Conservation (phyloP, 2,888 invertebrate genomes). For the Sphaerophoria rueppellii region DNA sequence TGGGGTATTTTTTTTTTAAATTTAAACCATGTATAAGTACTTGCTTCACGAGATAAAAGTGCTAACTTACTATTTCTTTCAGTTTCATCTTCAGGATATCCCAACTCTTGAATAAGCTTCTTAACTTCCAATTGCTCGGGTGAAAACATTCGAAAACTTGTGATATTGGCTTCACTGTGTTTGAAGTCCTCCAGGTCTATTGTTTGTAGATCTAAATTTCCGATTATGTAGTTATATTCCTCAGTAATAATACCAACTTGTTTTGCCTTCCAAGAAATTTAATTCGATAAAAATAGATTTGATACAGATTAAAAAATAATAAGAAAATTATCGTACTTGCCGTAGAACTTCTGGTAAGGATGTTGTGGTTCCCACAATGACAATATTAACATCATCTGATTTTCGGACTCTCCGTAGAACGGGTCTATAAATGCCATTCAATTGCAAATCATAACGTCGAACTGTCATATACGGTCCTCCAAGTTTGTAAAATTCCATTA, state of each 20-base stretch:
- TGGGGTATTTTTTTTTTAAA: no score
- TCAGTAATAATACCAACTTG: conserved; percentile 98
- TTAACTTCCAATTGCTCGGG: conserved; percentile 84
- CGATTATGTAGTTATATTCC: conserved; percentile 92
- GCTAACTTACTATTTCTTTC: conserved; percentile 57
- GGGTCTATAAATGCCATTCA: conserved; percentile 87
- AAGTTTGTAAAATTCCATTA: conserved; percentile 86
- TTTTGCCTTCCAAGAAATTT: conserved; percentile 87
- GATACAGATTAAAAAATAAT: not conserved
- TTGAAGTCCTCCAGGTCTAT: conserved; percentile 88
- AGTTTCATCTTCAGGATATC: conserved; percentile 68
- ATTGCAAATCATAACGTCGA: conserved; percentile 86
- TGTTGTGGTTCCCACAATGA: conserved; percentile 87
- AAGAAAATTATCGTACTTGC: conserved; percentile 76
- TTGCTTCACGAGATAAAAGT: no score
- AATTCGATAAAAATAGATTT: not conserved
- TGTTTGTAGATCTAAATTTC: conserved; percentile 87
- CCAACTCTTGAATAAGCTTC: conserved; percentile 77
- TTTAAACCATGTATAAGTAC: no score
- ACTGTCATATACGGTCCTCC: conserved; percentile 85
- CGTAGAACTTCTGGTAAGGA: conserved; percentile 84
- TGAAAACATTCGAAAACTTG: conserved; percentile 87
- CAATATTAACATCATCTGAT: conserved; percentile 86
- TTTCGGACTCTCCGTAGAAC: conserved; percentile 87
- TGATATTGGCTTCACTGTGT: conserved; percentile 92